Conservation (phyloP, 2,113 vertebrate genomes). For the Catagonus wagneri region DNA sequence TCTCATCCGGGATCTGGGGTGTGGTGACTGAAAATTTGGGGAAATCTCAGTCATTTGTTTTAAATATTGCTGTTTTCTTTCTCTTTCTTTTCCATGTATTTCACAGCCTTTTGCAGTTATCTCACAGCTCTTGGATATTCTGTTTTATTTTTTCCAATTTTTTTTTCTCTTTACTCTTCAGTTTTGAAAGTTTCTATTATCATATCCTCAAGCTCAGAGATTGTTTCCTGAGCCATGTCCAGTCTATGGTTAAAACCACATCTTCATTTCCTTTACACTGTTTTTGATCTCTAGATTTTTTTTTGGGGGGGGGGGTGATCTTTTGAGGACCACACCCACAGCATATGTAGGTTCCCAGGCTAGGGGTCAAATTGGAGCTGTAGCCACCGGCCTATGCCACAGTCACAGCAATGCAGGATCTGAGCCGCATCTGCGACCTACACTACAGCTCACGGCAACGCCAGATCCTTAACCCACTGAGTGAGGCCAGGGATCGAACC, state of each 20-base stretch:
- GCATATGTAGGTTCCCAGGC: no score
- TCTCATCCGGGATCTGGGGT: not conserved
- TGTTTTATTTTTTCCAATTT: not conserved
- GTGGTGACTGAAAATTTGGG: not conserved
- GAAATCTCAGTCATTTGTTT: conserved; percentile 19
- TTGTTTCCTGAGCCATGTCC: not conserved
- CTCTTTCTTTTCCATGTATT: not conserved
- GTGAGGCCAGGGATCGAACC: no score
- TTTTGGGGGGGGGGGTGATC: no score
- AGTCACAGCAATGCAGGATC: no score
- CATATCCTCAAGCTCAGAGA: not conserved
- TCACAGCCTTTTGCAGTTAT: not conserved
- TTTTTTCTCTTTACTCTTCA: not conserved
- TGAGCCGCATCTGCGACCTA: no score
- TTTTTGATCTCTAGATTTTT: not conserved
- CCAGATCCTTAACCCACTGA: no score
- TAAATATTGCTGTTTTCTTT: not conserved
- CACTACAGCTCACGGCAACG: no score
- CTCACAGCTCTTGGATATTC: not conserved
- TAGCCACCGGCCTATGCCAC: no score
- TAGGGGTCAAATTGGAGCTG: no score
- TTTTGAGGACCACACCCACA: no score
- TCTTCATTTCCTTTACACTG: not conserved
- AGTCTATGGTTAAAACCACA: not conserved
- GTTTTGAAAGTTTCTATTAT: not conserved